A percentile compares a stretch with the other conserved stretches of the same genome.
phyloP scores from a whole-genome alignment of 2,113 vertebrate genomes.

The Strix uralensis region DNA sequence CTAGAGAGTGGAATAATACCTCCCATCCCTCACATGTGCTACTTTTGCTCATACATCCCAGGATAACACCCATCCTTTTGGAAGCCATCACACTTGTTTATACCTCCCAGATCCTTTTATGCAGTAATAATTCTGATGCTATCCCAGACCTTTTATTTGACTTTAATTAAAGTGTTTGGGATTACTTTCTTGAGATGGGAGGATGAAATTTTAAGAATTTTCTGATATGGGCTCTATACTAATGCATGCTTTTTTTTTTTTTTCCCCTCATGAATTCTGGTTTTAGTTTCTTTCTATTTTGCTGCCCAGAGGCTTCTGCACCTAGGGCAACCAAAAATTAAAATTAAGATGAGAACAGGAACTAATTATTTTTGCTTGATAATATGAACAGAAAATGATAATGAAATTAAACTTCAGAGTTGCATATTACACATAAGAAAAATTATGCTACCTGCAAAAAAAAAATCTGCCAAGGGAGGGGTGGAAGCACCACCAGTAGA shows the following conservation, averaged over 20 bases:
- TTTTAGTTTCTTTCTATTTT: conserved; percentile 9
- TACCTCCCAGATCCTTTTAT: background rate
- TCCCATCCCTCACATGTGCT: background rate
- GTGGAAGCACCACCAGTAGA: background rate
- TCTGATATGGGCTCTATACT: background rate
- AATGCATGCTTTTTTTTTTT: background rate
- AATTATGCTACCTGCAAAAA: background rate
- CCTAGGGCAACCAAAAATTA: background rate
- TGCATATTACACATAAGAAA: background rate
- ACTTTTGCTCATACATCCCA: background rate
- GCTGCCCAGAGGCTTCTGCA: background rate
- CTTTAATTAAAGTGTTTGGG: background rate
- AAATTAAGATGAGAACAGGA: conserved; percentile 5
- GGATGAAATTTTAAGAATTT: background rate
- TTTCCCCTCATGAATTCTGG: background rate
- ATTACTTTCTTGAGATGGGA: background rate
- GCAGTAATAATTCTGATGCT: background rate
- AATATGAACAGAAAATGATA: background rate
- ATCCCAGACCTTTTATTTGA: background rate
- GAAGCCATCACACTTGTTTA: background rate
- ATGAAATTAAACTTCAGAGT: background rate
- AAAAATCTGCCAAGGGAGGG: background rate
- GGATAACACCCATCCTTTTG: background rate
- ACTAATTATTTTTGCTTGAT: conserved; percentile 32
- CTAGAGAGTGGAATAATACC: background rate